These are phyloP conservation scores for Macheiramphus alcinus DNA, from an alignment of 2,113 vertebrate genomes.

Conservation along the genomic window DNA sequence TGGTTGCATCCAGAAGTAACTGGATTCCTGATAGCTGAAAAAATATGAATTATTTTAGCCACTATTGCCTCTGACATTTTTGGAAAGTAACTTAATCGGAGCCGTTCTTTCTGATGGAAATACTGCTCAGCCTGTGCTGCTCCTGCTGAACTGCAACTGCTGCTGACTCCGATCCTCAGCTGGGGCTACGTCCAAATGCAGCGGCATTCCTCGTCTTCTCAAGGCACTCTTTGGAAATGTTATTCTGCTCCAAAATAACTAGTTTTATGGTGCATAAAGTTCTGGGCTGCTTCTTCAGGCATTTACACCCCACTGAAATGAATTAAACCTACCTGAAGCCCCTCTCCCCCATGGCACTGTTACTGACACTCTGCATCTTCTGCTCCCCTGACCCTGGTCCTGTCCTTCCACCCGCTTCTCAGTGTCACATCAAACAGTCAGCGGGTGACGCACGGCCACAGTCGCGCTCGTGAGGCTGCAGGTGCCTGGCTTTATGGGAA, in stretches of 20 bases:
- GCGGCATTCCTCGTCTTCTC: not conserved
- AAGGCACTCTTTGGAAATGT: not conserved
- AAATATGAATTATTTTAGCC: not conserved
- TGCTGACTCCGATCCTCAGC: not conserved
- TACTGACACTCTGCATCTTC: not conserved
- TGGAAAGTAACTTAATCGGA: not conserved
- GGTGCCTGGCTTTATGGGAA: fast-evolving
- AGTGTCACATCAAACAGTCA: fast-evolving
- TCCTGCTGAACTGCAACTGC: not conserved
- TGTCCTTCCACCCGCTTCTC: not conserved
- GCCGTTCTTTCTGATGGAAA: not conserved
- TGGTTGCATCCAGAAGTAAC: not conserved
- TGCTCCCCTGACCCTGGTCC: not conserved
- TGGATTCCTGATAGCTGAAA: not conserved
- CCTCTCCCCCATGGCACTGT: not conserved
- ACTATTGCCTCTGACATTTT: not conserved
- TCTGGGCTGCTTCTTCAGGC: not conserved
- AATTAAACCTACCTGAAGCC: no score
- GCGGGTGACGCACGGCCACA: fast-evolving
- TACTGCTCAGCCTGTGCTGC: not conserved
- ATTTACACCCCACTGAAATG: not conserved
- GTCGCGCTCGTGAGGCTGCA: fast-evolving
- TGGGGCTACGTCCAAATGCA: not conserved
- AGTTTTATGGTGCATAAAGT: not conserved
- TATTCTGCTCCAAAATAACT: not conserved